These are phyloP conservation scores for Oenanthe oenanthe DNA, from an alignment of 2,113 vertebrate genomes.

Conservation along the genomic window DNA sequence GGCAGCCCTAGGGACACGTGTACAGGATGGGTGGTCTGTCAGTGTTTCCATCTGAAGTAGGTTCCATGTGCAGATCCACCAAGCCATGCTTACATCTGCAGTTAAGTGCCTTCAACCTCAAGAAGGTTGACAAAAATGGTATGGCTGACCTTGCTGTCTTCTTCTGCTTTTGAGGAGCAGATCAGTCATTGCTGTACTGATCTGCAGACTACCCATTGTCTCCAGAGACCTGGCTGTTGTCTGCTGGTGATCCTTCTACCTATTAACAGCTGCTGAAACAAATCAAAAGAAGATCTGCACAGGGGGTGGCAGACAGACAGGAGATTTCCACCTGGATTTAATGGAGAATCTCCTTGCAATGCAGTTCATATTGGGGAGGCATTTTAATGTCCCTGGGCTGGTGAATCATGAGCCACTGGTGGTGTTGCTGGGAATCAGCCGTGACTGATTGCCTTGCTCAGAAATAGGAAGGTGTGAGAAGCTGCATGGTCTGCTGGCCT, in stretches of 20 bases:
- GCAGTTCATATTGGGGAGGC: neutral
- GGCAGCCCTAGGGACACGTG: neutral
- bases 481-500: neutral
- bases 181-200: neutral
- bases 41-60: neutral
- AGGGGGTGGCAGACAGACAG: neutral
- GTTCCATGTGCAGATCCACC: neutral
- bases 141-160: neutral
- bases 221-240: neutral
- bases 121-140: neutral
- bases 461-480: conserved; percentile 19
- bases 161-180: neutral
- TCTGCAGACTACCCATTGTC: neutral
- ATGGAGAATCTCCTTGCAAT: neutral
- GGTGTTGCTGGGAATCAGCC: neutral
- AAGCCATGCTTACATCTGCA: neutral
- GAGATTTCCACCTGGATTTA: neutral
- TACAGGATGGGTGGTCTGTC: neutral
- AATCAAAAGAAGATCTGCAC: neutral
- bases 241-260: neutral
- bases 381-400: conserved; percentile 25
- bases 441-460: conserved; percentile 20
- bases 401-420: conserved; percentile 44
- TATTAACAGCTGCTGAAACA: neutral
- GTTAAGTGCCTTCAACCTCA: neutral